Percentiles rank a stretch among this genome's conserved stretches.
phyloP scores from a whole-genome alignment of 37 sponge, comb jelly and placozoan genomes.

The Dysidea cf. avara region DNA sequence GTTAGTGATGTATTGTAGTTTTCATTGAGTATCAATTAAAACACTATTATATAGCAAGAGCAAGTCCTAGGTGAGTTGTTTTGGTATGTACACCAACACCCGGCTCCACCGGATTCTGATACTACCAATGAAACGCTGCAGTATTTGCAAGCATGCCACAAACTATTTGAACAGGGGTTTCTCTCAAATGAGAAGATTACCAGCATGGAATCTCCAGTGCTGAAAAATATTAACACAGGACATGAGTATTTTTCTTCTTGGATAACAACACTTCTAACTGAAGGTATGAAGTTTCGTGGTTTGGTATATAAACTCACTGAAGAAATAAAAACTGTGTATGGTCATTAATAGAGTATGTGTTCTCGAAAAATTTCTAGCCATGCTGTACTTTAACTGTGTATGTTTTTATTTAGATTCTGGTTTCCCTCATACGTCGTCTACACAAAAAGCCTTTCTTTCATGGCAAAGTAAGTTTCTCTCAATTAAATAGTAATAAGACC shows the following conservation, averaged over 20 bases:
- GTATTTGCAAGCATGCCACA: conserved; percentile 6
- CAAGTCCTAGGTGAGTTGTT: background rate
- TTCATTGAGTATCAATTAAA: background rate
- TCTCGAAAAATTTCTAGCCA: too few species aligned
- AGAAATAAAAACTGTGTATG: too few species aligned
- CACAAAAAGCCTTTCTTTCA: conserved; percentile 7
- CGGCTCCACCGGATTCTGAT: background rate
- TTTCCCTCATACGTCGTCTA: background rate
- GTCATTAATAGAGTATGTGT: too few species aligned
- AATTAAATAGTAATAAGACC: too few species aligned
- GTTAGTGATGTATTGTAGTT: background rate
- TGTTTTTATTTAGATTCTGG: background rate
- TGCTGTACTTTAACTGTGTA: too few species aligned
- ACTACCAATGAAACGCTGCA: background rate
- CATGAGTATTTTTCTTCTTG: background rate
- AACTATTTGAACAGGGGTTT: conserved; percentile 14
- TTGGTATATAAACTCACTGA: too few species aligned
- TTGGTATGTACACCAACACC: background rate
- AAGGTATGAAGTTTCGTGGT: too few species aligned
- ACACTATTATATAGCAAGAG: background rate
- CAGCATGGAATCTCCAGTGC: background rate
- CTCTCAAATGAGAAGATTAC: background rate
- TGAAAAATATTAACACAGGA: background rate
- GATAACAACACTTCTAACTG: too few species aligned
- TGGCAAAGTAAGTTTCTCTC: conserved; percentile 28